A percentile compares a stretch with the other conserved stretches of the same genome.
Evolutionary conservation across 2,797 vertebrate species (phyloP).

Genomic region (Gobio occitaniae): DNA sequence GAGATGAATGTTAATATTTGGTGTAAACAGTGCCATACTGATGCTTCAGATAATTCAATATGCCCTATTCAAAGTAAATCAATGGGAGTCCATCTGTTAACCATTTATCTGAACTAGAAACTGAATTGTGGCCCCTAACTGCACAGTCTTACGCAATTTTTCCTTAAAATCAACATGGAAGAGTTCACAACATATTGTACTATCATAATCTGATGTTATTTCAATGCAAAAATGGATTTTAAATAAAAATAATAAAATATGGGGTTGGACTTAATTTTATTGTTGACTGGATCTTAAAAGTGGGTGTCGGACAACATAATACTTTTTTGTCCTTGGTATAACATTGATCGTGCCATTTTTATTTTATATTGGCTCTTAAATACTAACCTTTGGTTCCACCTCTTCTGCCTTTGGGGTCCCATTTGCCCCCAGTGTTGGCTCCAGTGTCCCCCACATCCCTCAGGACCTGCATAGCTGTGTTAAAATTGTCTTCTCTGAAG

Average conservation of each 20-base stretch:
- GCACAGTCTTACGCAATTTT: neutral
- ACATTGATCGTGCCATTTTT: neutral
- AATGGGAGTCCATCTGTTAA: neutral
- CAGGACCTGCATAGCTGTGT: slow-evolving; percentile 98
- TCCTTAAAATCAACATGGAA: neutral
- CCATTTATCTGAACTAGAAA: neutral
- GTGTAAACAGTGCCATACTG: neutral
- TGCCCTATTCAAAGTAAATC: neutral
- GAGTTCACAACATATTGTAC: neutral
- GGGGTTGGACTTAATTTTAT: neutral
- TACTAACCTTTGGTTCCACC: slow-evolving; percentile 91
- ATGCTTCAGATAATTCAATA: neutral
- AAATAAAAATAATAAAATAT: neutral
- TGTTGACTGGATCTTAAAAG: neutral
- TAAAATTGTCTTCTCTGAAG: slow-evolving; percentile 99
- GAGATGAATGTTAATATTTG: neutral
- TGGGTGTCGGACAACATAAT: neutral
- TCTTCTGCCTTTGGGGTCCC: slow-evolving; percentile 92
- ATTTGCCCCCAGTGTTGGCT: slow-evolving; percentile 77
- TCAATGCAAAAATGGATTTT: neutral
- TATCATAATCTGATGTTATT: neutral
- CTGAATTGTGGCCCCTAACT: neutral
- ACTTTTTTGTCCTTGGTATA: neutral
- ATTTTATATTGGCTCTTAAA: neutral
- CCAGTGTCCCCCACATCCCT: slow-evolving; percentile 90